Evolutionary conservation across 1,140 invertebrate genomes (phyloP).

Genomic region (Lasaia peninsularis): DNA sequence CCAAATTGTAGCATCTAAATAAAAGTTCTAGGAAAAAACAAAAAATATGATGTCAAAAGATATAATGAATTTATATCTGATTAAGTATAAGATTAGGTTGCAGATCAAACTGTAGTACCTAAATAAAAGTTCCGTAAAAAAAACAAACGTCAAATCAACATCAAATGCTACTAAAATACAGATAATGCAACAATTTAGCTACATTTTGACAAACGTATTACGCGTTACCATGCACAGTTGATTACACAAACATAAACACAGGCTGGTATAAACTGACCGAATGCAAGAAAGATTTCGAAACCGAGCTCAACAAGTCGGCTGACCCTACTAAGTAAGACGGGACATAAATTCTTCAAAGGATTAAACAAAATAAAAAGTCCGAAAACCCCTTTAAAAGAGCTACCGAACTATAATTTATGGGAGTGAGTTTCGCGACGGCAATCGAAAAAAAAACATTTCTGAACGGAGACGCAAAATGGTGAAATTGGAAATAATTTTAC

Average conservation of each 20-base stretch:
- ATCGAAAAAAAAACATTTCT: constrained; percentile 52
- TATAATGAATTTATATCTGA: too few species aligned
- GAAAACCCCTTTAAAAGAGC: constrained; percentile 70
- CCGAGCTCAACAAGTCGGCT: constrained; percentile 45
- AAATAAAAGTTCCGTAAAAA: too few species aligned
- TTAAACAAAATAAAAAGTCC: constrained; percentile 66
- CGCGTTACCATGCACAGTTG: neutral
- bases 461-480: constrained; percentile 64
- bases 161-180: too few species aligned
- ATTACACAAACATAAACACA: neutral
- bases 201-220: neutral
- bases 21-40: too few species aligned
- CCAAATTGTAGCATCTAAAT: too few species aligned
- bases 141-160: too few species aligned
- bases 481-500: constrained; percentile 75
- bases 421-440: constrained; percentile 52
- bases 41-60: too few species aligned
- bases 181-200: neutral
- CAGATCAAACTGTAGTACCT: too few species aligned
- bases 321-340: constrained; percentile 72
- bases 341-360: constrained; percentile 74
- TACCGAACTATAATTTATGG: constrained; percentile 77
- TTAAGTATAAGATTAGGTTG: too few species aligned
- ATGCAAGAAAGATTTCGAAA: constrained; percentile 23
- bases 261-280: constrained; percentile 8